Conservation (phyloP, 2,113 vertebrate species). For the Eubucco bourcierii region DNA sequence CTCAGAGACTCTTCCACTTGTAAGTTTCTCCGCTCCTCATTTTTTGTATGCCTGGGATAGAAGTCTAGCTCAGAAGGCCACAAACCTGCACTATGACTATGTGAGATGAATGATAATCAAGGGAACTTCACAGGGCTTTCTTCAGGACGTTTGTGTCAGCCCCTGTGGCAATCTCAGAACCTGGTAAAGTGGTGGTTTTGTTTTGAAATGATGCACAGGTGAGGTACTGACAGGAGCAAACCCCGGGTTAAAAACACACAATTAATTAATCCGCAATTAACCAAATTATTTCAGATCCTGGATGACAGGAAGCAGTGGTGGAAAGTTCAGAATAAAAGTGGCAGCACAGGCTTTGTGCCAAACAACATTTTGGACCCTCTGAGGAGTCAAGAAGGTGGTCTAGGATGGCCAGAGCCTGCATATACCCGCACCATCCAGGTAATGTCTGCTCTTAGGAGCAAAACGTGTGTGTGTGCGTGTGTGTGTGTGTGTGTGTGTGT, state of each 20-base stretch:
- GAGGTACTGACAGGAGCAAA: not conserved
- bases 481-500: accelerated
- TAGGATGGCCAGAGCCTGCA: conserved; percentile 79
- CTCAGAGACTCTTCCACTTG: too few relatives aligned
- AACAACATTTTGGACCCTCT: conserved; percentile 94
- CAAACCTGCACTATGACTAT: not conserved
- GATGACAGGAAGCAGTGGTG: conserved; percentile 98
- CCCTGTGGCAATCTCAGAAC: not conserved
- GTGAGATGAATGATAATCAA: not conserved
- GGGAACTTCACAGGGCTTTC: not conserved
- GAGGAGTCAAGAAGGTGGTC: conserved; percentile 74
- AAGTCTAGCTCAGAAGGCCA: too few relatives aligned
- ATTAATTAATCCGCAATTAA: not conserved
- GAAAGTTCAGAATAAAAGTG: conserved; percentile 88
- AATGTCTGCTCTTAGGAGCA: not conserved
- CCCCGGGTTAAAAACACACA: not conserved
- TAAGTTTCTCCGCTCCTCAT: too few relatives aligned
- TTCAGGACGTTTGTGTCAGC: not conserved
- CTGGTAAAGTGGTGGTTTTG: not conserved
- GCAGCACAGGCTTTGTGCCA: conserved; percentile 92
- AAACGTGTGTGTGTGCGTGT: too few relatives aligned
- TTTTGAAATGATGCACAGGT: not conserved
- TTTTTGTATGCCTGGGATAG: too few relatives aligned
- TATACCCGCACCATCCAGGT: conserved; percentile 96
- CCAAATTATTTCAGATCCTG: conserved; percentile 80